Evolutionary conservation across 2,113 vertebrate genomes (phyloP), one percentile per base, ranked within the genome.

Genomic region (Pungitius pungitius): DNA sequence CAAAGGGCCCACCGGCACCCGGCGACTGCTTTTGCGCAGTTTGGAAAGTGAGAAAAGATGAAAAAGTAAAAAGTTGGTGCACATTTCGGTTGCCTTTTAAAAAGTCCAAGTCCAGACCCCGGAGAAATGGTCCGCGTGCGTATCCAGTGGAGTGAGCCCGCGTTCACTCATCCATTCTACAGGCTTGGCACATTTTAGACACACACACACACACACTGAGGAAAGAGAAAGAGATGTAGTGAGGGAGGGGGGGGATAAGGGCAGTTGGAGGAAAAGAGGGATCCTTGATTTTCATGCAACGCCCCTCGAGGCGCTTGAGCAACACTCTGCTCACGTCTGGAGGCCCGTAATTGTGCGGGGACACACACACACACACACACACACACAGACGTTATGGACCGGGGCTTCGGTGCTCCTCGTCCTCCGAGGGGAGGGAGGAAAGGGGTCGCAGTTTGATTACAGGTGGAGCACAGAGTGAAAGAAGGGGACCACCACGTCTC

Each of bases 331-430:
- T 92, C 92, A 92, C 95, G 95, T 94, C 95, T 94, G 91, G 94
- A 95, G 93, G 94, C 92, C 93, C 91, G 91, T 95, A 96, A 96
- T 96, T 96, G 93, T 83, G 78, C 30, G n/a, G n/a, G n/a, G n/a
- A 30, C 30, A 30, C 93, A 92, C 93, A 91, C 92, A 94, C 94
- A 95, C 30, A 30, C 30, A 30, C 30, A 30, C 30, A 30, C 93
- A 92, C 93, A 91, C 92, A 94, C 94, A 95, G 96, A 95, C 96
- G 95, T 95, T 96, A 96, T 94, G 80, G 94, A 95, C 94, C 89
- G 90, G 90, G 58, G 91, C 93, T 93, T 88, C 89, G 91, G 91
- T 82, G 17, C 69, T 80, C 68, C 75, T 80, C 52, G 10, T 55
- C 69, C 63, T 82, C 82, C 18, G 84, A 6, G 37, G 7, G 37